Base-by-base conservation (phyloP, 1,140 invertebrate species). In the Dysdera silvatica region DNA sequence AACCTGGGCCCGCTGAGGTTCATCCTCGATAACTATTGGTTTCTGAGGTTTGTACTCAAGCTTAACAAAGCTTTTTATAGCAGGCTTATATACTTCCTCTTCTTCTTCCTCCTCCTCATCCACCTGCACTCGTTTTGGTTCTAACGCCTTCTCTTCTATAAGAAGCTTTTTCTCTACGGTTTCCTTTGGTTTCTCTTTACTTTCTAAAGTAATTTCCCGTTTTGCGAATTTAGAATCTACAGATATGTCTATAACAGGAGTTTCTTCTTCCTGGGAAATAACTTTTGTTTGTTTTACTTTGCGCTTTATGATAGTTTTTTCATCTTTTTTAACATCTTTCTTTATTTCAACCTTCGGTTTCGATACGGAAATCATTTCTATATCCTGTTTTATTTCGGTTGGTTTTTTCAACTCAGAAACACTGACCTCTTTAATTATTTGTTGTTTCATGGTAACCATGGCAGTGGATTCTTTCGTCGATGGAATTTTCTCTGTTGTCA, bases 41-140 rank as follows among this genome's bases (percentile, higher is more conserved):
- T 63, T 63, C 26, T 63, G 41, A 12, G 61, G 52, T 32, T 66
- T 66, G 31, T 54, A 61, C 29, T 66, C 64, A 26, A 66, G 10
- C 24, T 49, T 33, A 18, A 37, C 31, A 29, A 20, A 14, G 8
- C 32, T 66, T 6, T 24, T 43, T 32, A 51, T 51, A 20, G 37
- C n/a, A 1, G 41, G n/a, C 31, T 58, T 16, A 8, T 41, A 51
- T 3, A 6, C 33, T 33, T 54, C 23, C 26, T 18, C 10, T 29
- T 29, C 55, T 48, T 62, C 65, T n/a, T 23, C 26, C 3, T 53
- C 51, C 3, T 63, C 48, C 18, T 57, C 43, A 43, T 28, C 29
- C 48, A 53, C 33, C 51, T 51, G 31, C 24, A 59, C 62, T 4
- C 33, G 55, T 32, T 59, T 54, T 5, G 56, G 37, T 40, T 61